phyloP scores from a whole-genome alignment of 2,797 vertebrate genomes.

The Arremon aurantiirostris region DNA sequence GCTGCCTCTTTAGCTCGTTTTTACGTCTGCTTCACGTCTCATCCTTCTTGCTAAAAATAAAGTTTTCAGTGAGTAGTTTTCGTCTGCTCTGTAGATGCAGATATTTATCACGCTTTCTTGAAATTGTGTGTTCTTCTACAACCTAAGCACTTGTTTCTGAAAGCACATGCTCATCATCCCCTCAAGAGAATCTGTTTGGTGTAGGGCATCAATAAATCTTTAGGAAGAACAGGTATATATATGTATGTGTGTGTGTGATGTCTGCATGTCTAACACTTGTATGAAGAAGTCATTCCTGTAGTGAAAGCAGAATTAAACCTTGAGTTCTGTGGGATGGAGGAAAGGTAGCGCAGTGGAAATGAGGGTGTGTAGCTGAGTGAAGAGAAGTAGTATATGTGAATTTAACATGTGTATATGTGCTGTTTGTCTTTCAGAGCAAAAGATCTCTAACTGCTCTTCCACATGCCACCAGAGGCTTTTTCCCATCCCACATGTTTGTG shows the following conservation, averaged over 20 bases:
- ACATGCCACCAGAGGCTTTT: background rate
- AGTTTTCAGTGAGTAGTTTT: background rate
- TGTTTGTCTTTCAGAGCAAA: background rate
- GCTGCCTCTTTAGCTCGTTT: background rate
- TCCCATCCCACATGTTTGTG: background rate
- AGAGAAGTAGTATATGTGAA: background rate
- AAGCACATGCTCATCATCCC: background rate
- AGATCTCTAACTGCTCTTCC: background rate
- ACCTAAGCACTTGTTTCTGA: background rate
- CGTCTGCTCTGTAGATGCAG: background rate
- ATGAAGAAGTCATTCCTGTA: background rate
- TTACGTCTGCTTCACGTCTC: background rate
- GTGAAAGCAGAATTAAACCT: background rate
- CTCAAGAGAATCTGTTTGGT: background rate
- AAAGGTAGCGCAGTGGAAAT: background rate
- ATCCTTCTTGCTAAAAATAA: background rate
- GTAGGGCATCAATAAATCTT: background rate
- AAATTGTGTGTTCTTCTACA: background rate
- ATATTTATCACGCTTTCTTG: background rate
- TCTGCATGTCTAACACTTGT: background rate
- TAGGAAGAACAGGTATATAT: background rate
- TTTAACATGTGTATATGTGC: background rate
- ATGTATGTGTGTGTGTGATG: background rate
- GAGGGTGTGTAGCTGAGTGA: background rate
- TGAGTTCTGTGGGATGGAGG: background rate